These are phyloP conservation scores for Eptesicus fuscus DNA, from an alignment of 2,113 vertebrate genomes.

Conservation along the genomic window DNA sequence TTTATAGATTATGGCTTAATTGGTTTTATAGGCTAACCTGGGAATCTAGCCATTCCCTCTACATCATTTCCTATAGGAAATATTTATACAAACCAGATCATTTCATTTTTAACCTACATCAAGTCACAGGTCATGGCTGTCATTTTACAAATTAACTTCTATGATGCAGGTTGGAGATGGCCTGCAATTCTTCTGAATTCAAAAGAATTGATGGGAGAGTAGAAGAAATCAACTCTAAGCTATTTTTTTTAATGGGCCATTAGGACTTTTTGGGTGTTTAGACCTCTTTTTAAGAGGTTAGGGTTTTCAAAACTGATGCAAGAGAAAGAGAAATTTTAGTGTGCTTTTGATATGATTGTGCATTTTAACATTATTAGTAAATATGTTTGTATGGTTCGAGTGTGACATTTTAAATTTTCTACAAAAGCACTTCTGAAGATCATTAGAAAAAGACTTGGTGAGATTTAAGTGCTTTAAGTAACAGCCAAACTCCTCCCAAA, in stretches of 20 bases:
- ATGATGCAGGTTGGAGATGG: neutral
- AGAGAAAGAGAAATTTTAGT: neutral
- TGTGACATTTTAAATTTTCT: neutral
- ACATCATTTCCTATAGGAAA: neutral
- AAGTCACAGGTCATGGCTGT: neutral
- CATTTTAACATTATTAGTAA: neutral
- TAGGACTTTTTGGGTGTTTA: neutral
- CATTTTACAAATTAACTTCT: conserved; percentile 16
- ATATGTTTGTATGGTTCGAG: neutral
- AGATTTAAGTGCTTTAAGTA: conserved; percentile 19
- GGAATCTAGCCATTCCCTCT: neutral
- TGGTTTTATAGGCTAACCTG: neutral
- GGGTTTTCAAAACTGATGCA: neutral
- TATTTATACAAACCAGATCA: neutral
- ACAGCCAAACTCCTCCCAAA: conserved; percentile 12
- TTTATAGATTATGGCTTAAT: neutral
- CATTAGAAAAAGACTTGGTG: neutral
- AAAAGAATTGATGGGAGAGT: neutral
- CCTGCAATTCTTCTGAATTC: conserved; percentile 5
- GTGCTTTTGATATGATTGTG: neutral
- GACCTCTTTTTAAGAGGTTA: neutral
- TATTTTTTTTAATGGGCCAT: neutral
- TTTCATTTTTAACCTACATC: neutral
- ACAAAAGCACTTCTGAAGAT: neutral
- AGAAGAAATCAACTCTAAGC: neutral